Evolutionary conservation across 1,140 invertebrate species (phyloP).

Genomic region (Micrasema longulum): DNA sequence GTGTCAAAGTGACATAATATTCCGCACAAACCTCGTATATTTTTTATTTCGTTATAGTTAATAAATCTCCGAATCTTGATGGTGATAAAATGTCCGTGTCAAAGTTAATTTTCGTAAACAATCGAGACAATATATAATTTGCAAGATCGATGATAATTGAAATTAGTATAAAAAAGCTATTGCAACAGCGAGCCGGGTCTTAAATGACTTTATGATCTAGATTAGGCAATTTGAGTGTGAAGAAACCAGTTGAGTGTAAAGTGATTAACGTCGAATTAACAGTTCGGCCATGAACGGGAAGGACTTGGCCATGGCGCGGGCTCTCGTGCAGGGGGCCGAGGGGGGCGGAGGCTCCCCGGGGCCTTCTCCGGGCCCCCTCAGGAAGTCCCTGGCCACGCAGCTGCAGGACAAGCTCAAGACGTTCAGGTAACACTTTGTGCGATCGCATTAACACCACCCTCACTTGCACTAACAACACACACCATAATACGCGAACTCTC

Average conservation of each 20-base stretch:
- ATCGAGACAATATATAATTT: constrained; percentile 21
- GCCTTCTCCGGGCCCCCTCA: constrained; percentile 67
- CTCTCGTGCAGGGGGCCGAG: constrained; percentile 69
- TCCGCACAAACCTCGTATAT: too few relatives aligned
- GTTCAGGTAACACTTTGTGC: constrained; percentile 69
- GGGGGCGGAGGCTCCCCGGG: constrained; percentile 63
- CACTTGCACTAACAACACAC: neutral
- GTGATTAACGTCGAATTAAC: neutral
- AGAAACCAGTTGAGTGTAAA: constrained; percentile 19
- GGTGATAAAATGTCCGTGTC: neutral
- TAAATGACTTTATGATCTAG: constrained; percentile 30
- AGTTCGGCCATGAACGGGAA: constrained; percentile 72
- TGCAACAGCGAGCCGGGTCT: constrained; percentile 1
- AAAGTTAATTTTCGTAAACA: neutral
- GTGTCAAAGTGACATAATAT: too few relatives aligned
- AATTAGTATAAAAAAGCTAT: constrained; percentile 19
- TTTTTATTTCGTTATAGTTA: too few relatives aligned
- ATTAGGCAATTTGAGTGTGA: constrained; percentile 25
- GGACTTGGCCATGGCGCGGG: constrained; percentile 73
- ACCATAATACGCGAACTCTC: too few relatives aligned
- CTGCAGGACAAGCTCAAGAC: constrained; percentile 68
- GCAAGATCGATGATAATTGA: constrained; percentile 16
- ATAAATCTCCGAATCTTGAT: too few relatives aligned
- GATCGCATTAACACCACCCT: neutral
- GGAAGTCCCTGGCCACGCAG: constrained; percentile 65